Evolutionary conservation across 2,113 vertebrate genomes (phyloP), one percentile per base, ranked within the genome.

Genomic region (Pseudorasbora parva): DNA sequence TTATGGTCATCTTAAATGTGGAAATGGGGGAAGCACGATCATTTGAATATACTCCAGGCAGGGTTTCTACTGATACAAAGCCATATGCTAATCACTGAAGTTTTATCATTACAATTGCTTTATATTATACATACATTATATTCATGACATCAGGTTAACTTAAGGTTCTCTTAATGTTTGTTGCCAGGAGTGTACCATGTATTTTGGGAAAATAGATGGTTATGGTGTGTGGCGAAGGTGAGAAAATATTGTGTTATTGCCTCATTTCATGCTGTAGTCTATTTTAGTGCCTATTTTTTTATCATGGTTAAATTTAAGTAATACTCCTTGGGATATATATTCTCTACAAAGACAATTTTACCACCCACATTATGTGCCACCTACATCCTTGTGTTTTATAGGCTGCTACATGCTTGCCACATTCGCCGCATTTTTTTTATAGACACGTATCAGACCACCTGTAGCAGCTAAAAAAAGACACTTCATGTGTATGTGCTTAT

Each of bases 361-460:
- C 10, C 59, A 49, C 78, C 78, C 41, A 79, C 78, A 66, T 41
- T 23, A 41, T 21, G 12, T 66, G 59, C 25, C 59, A 79, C 78
- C 59, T 64, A 79, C 77, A 66, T 79, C 23, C 43, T 79, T 79
- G 19, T 21, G 27, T 79, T 66, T 51, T 66, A 37, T 66, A 79
- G 59, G 41, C 59, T 30, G 41, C 78, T 66, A 3, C 8, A 78
- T 45, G 59, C 23, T 30, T 79, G 43, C 59, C 78, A 87, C 59
- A 74, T 75, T 62, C 47, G 45, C 19, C 23, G 86, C 71, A 33
- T 86, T 91, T 85, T 92, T 91, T 75, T 89, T 88, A 90, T 92
- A 92, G 88, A 89, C 64, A 57, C 79, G 81, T 68, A 77, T 25
- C 45, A 88, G 74, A 87, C 60, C 78, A 25, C 6, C 19, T 88